Conservation (phyloP, 2,797 vertebrate species). For the Ctenosaura bakeri region DNA sequence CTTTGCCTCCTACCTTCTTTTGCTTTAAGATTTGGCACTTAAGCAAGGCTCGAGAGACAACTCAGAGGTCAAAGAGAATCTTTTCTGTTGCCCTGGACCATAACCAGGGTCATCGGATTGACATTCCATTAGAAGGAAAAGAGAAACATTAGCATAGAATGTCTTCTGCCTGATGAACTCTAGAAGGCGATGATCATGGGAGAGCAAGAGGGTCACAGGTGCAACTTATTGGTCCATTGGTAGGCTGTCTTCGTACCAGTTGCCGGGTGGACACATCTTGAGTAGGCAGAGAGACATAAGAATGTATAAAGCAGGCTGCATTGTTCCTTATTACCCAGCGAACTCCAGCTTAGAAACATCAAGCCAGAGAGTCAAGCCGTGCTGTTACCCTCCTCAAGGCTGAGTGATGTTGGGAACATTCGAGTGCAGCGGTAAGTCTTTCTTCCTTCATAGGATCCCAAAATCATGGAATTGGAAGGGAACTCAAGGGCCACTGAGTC, state of each 20-base stretch:
- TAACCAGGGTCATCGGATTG: background rate
- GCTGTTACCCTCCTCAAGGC: background rate
- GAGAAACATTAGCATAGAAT: background rate
- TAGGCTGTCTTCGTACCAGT: too few relatives aligned
- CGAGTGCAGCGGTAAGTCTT: background rate
- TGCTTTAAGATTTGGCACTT: slow-evolving; percentile 28
- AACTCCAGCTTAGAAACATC: background rate
- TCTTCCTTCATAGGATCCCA: too few relatives aligned
- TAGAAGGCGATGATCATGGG: background rate
- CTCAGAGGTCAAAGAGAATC: background rate
- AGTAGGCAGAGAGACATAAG: background rate
- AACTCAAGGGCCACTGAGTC: too few relatives aligned
- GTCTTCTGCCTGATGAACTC: background rate
- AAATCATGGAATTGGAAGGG: too few relatives aligned
- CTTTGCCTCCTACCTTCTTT: background rate
- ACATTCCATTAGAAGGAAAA: background rate
- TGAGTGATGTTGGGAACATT: background rate
- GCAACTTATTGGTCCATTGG: too few relatives aligned
- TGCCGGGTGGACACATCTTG: too few relatives aligned
- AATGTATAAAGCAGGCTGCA: background rate
- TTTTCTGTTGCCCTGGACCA: background rate
- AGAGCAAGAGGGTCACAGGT: too few relatives aligned
- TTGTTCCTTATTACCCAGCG: background rate
- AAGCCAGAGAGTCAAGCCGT: background rate
- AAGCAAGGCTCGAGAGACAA: background rate